Evolutionary conservation across 1,140 invertebrate genomes (phyloP).

Genomic region (Telenomus remus): DNA sequence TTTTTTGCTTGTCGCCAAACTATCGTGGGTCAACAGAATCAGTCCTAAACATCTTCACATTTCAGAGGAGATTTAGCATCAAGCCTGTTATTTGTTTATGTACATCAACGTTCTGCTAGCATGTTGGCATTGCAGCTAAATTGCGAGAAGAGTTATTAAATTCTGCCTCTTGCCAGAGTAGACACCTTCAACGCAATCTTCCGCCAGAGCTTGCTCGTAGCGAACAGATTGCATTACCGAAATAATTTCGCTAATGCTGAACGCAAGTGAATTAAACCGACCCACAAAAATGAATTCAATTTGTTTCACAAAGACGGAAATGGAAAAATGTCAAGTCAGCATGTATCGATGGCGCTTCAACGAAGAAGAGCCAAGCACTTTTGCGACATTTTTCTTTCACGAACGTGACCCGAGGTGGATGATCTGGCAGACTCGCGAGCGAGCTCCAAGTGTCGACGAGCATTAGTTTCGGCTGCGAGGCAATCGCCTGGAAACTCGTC

Average conservation of each 20-base stretch:
- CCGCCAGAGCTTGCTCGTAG: conserved; percentile 16
- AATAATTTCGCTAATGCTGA: conserved; percentile 30
- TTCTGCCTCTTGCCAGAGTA: conserved; percentile 43
- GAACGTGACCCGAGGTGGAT: conserved; percentile 13
- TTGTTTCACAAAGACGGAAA: too few species aligned
- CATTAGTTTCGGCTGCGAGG: conserved; percentile 37
- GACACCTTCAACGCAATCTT: conserved; percentile 28
- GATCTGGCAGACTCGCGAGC: conserved; percentile 1
- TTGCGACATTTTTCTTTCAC: conserved; percentile 7
- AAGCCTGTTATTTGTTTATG: not conserved
- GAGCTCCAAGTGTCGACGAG: conserved; percentile 9
- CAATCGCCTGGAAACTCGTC: conserved; percentile 28
- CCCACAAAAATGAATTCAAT: too few species aligned
- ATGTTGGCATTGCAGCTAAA: conserved; percentile 32
- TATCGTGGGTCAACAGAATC: too few species aligned
- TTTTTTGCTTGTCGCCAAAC: too few species aligned
- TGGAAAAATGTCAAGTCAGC: too few species aligned
- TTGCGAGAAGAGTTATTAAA: conserved; percentile 43
- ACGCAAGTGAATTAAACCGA: not conserved
- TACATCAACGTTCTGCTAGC: conserved; percentile 7
- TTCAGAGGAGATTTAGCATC: too few species aligned
- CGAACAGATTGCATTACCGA: conserved; percentile 31
- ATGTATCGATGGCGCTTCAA: too few species aligned
- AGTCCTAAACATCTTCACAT: too few species aligned
- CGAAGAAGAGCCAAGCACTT: too few species aligned